phyloP scores from a whole-genome alignment of 2,113 vertebrate genomes.

The Eulacestoma nigropectus region DNA sequence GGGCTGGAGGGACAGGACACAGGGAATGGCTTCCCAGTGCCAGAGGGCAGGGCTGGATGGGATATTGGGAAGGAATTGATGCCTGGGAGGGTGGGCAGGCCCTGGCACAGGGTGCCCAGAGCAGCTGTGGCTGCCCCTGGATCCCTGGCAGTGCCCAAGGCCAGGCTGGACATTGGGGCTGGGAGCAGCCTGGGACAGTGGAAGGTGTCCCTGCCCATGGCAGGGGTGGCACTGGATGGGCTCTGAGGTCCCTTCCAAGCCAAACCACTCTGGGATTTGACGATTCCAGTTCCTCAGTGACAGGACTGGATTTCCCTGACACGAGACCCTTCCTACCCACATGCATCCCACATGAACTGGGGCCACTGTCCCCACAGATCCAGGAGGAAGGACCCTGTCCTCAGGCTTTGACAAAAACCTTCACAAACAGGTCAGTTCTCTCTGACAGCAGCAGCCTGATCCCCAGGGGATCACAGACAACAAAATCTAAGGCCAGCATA shows the following conservation, averaged over 20 bases:
- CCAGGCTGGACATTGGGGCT: too few species aligned
- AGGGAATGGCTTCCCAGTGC: neutral
- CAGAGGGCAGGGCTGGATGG: neutral
- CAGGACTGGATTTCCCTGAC: neutral
- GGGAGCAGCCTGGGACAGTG: too few species aligned
- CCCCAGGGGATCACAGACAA: neutral
- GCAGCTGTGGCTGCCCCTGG: too few species aligned
- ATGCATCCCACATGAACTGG: fast-evolving
- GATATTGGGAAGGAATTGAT: neutral
- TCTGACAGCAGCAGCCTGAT: neutral
- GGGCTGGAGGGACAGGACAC: fast-evolving
- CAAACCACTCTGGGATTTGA: neutral
- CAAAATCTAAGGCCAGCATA: neutral
- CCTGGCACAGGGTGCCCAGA: too few species aligned
- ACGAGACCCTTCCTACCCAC: fast-evolving
- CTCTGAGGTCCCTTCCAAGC: neutral
- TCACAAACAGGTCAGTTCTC: neutral
- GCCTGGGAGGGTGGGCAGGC: neutral
- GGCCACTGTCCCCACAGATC: neutral
- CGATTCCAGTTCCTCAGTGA: neutral
- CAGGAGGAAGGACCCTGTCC: neutral
- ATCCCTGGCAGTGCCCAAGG: too few species aligned
- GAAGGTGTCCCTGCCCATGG: neutral
- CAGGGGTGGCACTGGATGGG: neutral
- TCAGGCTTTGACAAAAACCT: neutral